Percentiles rank a stretch among this genome's conserved stretches.
These are phyloP conservation scores for Strongylocentrotus purpuratus DNA, from an alignment of 35 echinoderm and acorn worm species.

Conservation along the genomic window DNA sequence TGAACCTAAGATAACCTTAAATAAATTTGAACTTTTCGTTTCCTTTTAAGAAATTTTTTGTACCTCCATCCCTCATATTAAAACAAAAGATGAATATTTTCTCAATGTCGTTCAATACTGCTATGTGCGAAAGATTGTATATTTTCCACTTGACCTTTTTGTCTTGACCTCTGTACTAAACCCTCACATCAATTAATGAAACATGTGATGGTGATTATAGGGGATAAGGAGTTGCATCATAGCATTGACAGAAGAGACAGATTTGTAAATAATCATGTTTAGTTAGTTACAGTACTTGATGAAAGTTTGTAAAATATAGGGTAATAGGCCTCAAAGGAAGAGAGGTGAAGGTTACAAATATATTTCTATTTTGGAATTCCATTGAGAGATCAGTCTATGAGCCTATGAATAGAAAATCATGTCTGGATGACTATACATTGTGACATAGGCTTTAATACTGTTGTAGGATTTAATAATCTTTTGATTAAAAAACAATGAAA, in stretches of 20 bases:
- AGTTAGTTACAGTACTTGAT: neutral
- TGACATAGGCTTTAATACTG: neutral
- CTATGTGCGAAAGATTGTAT: neutral
- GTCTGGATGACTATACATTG: neutral
- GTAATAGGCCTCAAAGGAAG: neutral
- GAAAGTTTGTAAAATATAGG: neutral
- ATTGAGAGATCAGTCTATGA: neutral
- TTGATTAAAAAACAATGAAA: neutral
- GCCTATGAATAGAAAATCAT: neutral
- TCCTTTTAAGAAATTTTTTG: too few species aligned
- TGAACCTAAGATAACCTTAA: neutral
- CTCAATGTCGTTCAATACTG: neutral
- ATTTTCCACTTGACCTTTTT: neutral
- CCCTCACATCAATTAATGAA: neutral
- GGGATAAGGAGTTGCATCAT: neutral
- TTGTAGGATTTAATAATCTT: neutral
- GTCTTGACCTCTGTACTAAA: neutral
- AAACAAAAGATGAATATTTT: neutral
- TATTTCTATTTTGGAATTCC: neutral
- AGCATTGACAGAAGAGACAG: neutral
- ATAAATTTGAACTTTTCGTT: too few species aligned
- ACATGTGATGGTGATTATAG: too few species aligned
- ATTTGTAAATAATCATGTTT: conserved; percentile 13
- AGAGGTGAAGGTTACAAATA: neutral
- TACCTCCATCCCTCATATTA: neutral